These are phyloP conservation scores for Gymnodraco acuticeps DNA, from an alignment of 2,797 vertebrate genomes.

Conservation along the genomic window DNA sequence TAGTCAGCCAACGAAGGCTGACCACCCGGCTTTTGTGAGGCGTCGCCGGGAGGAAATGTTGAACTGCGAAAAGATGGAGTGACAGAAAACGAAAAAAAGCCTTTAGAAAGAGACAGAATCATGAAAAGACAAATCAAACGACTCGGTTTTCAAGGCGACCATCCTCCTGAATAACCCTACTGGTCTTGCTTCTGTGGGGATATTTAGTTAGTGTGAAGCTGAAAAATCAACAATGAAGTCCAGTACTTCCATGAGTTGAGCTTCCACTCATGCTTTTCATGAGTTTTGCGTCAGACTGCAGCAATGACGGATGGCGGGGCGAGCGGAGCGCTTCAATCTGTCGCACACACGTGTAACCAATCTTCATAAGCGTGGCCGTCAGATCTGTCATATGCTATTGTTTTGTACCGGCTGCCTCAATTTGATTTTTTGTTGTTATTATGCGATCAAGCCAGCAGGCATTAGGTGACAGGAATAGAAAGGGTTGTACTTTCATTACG, in stretches of 20 bases:
- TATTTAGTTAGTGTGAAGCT: background rate
- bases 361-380: conserved; percentile 44
- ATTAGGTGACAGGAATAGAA: conserved; percentile 50
- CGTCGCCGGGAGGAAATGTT: conserved; percentile 57
- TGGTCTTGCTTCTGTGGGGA: background rate
- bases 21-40: conserved; percentile 63
- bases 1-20: conserved; percentile 80
- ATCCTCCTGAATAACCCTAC: conserved; percentile 14
- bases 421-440: conserved; percentile 11
- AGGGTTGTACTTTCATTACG: conserved; percentile 25
- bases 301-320: conserved; percentile 40
- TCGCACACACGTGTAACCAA: conserved; percentile 14
- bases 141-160: conserved; percentile 60
- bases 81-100: conserved; percentile 32
- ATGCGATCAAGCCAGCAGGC: conserved; percentile 42
- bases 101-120: conserved; percentile 52
- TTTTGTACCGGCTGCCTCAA: conserved; percentile 5
- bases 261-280: conserved; percentile 23
- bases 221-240: conserved; percentile 31
- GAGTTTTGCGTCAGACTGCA: conserved; percentile 22
- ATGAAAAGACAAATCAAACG: conserved; percentile 48
- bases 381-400: conserved; percentile 52
- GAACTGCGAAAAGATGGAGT: conserved; percentile 58
- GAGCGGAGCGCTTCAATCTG: conserved; percentile 27
- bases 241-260: conserved; percentile 8